Percentiles rank a stretch among this genome's conserved stretches.
Evolutionary conservation across 2,888 invertebrate genomes (phyloP).

Genomic region (Phengaris arion): DNA sequence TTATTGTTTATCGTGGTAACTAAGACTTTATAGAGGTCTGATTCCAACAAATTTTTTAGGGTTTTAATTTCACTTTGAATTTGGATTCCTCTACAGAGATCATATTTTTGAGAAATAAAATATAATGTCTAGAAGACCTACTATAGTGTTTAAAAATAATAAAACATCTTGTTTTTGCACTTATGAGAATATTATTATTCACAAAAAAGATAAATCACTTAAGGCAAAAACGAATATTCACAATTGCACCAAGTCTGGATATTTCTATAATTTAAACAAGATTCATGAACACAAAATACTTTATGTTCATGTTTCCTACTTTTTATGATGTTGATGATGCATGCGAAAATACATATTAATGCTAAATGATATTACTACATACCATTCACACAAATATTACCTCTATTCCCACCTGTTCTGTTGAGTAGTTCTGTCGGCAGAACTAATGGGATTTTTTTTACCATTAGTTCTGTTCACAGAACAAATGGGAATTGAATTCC

Average conservation of each 20-base stretch:
- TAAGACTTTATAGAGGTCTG: conserved; percentile 51
- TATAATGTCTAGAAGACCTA: conserved; percentile 4
- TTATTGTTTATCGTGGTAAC: conserved; percentile 54
- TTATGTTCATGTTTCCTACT: neutral
- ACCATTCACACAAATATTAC: neutral
- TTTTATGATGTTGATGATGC: neutral
- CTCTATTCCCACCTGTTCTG: too few relatives aligned
- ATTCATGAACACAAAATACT: neutral
- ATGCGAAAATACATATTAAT: neutral
- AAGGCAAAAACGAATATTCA: conserved; percentile 29
- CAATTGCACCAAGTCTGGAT: neutral
- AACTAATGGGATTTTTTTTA: too few relatives aligned
- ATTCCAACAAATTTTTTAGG: neutral
- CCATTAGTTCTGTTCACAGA: too few relatives aligned
- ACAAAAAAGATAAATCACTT: conserved; percentile 50
- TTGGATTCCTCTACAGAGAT: conserved; percentile 40
- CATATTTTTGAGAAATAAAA: conserved; percentile 39
- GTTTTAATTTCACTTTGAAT: conserved; percentile 26
- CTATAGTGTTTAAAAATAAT: conserved; percentile 4
- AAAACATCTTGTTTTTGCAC: conserved; percentile 3
- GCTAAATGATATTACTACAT: neutral
- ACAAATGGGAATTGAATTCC: too few relatives aligned
- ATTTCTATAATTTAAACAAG: conserved; percentile 35
- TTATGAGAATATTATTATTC: conserved; percentile 32
- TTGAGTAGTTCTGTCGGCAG: too few relatives aligned